A percentile compares a stretch with the other conserved stretches of the same genome.
Conservation (phyloP, 2,797 vertebrate genomes). For the Aselliscus stoliczkanus region DNA sequence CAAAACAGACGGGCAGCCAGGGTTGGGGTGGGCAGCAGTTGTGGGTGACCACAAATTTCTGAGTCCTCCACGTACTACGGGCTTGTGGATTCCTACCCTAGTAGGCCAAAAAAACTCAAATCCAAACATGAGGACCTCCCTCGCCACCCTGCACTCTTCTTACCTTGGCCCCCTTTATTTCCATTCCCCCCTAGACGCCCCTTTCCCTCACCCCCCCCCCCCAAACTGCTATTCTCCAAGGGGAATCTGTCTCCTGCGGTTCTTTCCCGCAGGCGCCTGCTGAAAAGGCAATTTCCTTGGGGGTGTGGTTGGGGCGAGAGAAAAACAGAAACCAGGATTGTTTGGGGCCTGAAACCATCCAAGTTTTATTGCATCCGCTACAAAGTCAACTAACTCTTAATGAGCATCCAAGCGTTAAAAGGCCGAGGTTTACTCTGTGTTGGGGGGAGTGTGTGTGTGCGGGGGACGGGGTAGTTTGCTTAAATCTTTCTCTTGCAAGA, state of each 20-base stretch:
- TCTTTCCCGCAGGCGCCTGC: constrained; percentile 58
- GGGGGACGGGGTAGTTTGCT: neutral
- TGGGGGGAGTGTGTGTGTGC: no score
- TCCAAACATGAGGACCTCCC: neutral
- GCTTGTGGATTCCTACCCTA: neutral
- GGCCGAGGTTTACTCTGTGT: constrained; percentile 30
- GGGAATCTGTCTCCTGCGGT: constrained; percentile 54
- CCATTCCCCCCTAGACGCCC: neutral
- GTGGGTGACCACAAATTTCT: neutral
- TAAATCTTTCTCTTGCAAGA: constrained; percentile 19
- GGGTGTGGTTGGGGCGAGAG: constrained; percentile 53
- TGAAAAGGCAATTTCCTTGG: constrained; percentile 75
- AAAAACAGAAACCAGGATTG: constrained; percentile 72
- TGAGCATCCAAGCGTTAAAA: constrained; percentile 68
- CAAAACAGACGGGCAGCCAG: neutral
- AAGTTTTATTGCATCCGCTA: constrained; percentile 76
- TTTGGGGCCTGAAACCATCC: constrained; percentile 63
- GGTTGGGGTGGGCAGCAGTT: neutral
- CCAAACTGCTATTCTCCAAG: neutral
- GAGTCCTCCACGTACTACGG: neutral
- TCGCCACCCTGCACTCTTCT: neutral
- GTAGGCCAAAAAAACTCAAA: constrained; percentile 8
- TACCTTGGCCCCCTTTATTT: constrained; percentile 11
- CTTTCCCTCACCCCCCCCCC: neutral
- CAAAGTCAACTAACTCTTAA: constrained; percentile 71